Evolutionary conservation across 2,888 invertebrate genomes (phyloP).

Genomic region (Calliphora vomitoria): DNA sequence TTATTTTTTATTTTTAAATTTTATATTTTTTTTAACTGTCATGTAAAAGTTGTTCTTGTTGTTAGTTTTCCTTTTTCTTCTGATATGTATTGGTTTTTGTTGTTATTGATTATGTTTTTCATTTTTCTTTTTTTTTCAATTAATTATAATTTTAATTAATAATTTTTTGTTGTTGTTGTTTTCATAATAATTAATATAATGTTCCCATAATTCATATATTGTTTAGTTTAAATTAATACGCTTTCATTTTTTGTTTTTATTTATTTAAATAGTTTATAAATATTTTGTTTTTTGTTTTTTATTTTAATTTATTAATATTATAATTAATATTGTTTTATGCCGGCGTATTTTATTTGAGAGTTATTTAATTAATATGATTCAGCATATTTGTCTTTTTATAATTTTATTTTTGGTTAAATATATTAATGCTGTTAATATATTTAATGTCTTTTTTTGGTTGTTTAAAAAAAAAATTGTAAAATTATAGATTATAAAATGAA

Average conservation of each 20-base stretch:
- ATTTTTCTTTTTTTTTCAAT: slow-evolving; percentile 73
- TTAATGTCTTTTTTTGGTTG: slow-evolving; percentile 72
- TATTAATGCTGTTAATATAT: slow-evolving; percentile 74
- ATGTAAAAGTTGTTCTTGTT: slow-evolving; percentile 74
- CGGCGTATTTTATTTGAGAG: slow-evolving; percentile 67
- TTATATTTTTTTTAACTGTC: slow-evolving; percentile 49
- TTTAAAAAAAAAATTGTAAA: slow-evolving; percentile 42
- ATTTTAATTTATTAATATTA: slow-evolving; percentile 57
- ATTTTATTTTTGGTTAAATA: slow-evolving; percentile 57
- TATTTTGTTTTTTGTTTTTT: slow-evolving; percentile 66
- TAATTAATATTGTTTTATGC: slow-evolving; percentile 74
- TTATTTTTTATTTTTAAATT: slow-evolving; percentile 28
- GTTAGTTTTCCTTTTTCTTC: slow-evolving; percentile 69
- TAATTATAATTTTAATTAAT: slow-evolving; percentile 61
- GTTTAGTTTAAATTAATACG: slow-evolving; percentile 78
- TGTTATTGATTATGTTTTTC: slow-evolving; percentile 72
- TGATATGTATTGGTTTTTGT: slow-evolving; percentile 77
- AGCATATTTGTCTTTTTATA: slow-evolving; percentile 72
- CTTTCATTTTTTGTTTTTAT: slow-evolving; percentile 34
- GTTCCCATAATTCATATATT: slow-evolving; percentile 83
- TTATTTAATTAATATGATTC: slow-evolving; percentile 70
- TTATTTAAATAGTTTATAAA: slow-evolving; percentile 67
- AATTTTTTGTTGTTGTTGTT: slow-evolving; percentile 57
- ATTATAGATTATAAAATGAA: slow-evolving; percentile 32
- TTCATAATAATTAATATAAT: slow-evolving; percentile 77